Evolutionary conservation across 2,797 vertebrate species (phyloP).

Genomic region (Trachurus trachurus): DNA sequence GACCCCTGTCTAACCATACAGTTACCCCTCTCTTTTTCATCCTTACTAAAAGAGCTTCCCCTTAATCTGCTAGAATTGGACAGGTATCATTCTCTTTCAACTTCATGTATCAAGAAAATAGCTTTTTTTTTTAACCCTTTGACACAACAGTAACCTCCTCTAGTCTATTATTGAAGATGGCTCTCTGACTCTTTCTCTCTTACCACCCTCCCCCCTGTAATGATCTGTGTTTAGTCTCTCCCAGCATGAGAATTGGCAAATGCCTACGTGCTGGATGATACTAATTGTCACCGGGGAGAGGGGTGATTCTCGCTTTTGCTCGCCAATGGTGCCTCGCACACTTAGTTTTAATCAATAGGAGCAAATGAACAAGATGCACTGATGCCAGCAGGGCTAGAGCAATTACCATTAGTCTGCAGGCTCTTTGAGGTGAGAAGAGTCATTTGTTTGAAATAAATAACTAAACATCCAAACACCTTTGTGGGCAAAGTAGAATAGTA

Average conservation of each 20-base stretch:
- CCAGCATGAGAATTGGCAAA: slow-evolving; percentile 79
- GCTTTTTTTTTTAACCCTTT: slow-evolving; percentile 18
- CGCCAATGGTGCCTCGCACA: slow-evolving; percentile 67
- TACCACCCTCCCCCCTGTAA: slow-evolving; percentile 60
- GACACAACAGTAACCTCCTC: slow-evolving; percentile 37
- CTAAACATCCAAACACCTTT: slow-evolving; percentile 63
- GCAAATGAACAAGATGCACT: slow-evolving; percentile 81
- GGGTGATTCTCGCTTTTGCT: slow-evolving; percentile 66
- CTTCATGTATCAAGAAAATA: slow-evolving; percentile 16
- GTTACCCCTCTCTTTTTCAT: slow-evolving; percentile 9
- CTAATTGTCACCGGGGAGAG: slow-evolving; percentile 77
- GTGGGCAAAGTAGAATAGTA: slow-evolving; percentile 11
- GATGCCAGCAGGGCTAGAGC: slow-evolving; percentile 75
- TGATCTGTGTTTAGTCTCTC: slow-evolving; percentile 80
- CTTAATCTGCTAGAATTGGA: slow-evolving; percentile 16
- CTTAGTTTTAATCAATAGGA: slow-evolving; percentile 82
- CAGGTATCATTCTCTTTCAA: slow-evolving; percentile 23
- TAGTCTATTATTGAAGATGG: slow-evolving; percentile 58
- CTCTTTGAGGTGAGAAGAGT: slow-evolving; percentile 67
- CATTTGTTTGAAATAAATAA: slow-evolving; percentile 74
- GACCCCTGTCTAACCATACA: background rate
- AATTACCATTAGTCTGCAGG: slow-evolving; percentile 80
- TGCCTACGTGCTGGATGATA: slow-evolving; percentile 73
- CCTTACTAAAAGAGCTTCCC: slow-evolving; percentile 4
- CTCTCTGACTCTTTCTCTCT: slow-evolving; percentile 35